phyloP scores from a whole-genome alignment of 1,140 invertebrate genomes.

The Caenorhabditis elegans region DNA sequence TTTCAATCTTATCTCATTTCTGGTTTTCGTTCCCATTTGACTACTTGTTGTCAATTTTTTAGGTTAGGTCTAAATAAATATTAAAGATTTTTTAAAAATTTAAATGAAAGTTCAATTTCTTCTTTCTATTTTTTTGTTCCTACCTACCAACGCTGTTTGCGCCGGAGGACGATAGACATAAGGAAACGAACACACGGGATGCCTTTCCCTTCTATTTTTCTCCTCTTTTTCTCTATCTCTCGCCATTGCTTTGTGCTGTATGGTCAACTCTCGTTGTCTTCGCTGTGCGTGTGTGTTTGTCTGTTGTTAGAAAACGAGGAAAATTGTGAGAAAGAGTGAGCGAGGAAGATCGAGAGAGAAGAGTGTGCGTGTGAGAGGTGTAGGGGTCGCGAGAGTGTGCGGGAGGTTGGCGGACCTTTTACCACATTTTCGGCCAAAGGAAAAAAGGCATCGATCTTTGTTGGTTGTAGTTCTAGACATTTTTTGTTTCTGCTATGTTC shows the following conservation, averaged over 20 bases:
- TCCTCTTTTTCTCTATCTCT: background rate
- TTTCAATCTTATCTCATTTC: slow-evolving; percentile 24
- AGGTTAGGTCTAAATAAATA: no score
- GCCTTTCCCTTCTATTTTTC: background rate
- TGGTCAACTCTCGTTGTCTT: background rate
- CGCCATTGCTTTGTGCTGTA: background rate
- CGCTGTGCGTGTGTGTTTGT: background rate
- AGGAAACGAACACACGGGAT: background rate
- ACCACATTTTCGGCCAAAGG: background rate
- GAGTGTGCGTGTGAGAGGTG: background rate
- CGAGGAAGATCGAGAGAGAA: background rate
- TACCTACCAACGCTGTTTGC: background rate
- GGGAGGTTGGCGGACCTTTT: background rate
- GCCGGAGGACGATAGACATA: background rate
- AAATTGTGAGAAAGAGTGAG: background rate
- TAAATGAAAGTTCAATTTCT: background rate
- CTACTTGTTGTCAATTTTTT: no score
- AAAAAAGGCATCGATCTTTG: no score
- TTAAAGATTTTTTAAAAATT: background rate
- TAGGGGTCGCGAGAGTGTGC: background rate
- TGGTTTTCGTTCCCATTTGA: background rate
- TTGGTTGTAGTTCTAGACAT: background rate
- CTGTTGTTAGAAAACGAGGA: background rate
- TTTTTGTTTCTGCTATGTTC: background rate
- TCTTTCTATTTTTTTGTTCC: background rate